phyloP scores from a whole-genome alignment of 1,140 invertebrate species.

The Argopecten irradians region DNA sequence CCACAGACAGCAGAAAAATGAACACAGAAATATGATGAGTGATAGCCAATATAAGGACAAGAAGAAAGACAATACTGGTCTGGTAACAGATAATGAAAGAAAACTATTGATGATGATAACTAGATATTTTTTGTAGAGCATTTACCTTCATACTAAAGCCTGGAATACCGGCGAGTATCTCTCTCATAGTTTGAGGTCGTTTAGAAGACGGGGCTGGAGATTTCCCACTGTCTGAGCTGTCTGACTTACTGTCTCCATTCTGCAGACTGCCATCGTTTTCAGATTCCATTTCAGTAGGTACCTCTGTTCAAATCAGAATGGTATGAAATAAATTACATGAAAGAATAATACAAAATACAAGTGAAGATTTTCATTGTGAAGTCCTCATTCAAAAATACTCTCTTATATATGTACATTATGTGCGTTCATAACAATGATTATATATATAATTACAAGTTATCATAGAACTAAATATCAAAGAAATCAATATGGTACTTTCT shows the following conservation, averaged over 20 bases:
- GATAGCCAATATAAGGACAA: neutral
- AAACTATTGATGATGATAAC: neutral
- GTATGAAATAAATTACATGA: too few relatives aligned
- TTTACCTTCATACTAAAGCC: conserved; percentile 85
- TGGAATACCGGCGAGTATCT: conserved; percentile 86
- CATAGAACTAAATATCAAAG: too few relatives aligned
- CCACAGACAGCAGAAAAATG: too few relatives aligned
- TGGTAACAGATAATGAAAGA: neutral
- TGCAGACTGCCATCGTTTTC: conserved; percentile 31
- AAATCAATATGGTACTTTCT: too few relatives aligned
- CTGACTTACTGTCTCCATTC: conserved; percentile 38
- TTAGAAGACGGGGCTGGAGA: conserved; percentile 8
- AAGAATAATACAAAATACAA: too few relatives aligned
- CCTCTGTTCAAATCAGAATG: neutral
- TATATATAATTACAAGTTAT: too few relatives aligned
- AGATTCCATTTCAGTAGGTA: conserved; percentile 25
- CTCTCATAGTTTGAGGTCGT: conserved; percentile 69
- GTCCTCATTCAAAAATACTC: too few relatives aligned
- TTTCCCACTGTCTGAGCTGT: conserved; percentile 32
- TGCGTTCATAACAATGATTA: too few relatives aligned
- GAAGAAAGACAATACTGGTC: neutral
- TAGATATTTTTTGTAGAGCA: neutral
- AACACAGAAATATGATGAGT: too few relatives aligned
- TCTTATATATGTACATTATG: too few relatives aligned
- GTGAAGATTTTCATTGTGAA: too few relatives aligned